Evolutionary conservation across 1,140 invertebrate genomes (phyloP).

Genomic region (Macrosteles quadrilineatus): DNA sequence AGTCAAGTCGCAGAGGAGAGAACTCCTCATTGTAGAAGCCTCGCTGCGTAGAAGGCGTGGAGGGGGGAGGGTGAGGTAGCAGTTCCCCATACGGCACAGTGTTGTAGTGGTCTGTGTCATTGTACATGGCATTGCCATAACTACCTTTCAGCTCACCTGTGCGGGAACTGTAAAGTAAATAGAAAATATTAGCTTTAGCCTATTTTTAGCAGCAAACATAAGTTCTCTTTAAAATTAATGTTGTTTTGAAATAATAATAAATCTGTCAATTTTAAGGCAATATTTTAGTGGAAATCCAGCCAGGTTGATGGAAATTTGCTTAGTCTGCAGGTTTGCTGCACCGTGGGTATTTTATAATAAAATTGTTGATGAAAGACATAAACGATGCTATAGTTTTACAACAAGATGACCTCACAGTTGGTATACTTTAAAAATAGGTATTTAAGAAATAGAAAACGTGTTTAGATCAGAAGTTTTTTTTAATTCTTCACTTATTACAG

Average conservation of each 20-base stretch:
- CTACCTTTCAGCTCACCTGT: constrained; percentile 74
- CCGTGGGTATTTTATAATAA: not conserved
- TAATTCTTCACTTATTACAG: no score
- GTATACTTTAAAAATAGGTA: no score
- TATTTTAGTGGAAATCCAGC: no score
- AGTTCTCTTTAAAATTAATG: no score
- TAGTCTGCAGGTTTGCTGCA: no score
- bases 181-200: not conserved
- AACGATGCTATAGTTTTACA: no score
- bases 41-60: constrained; percentile 73
- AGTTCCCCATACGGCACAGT: constrained; percentile 79
- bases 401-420: no score
- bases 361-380: not conserved
- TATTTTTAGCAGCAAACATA: no score
- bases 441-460: no score
- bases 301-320: no score
- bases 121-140: constrained; percentile 72
- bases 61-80: constrained; percentile 68
- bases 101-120: constrained; percentile 75
- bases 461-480: no score
- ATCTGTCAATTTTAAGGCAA: not conserved
- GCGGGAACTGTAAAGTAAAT: constrained; percentile 59
- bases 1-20: constrained; percentile 71
- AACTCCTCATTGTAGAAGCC: constrained; percentile 95
- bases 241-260: not conserved